A percentile compares a stretch with the other conserved stretches of the same genome.
Conservation (phyloP, 2,113 vertebrate genomes). For the Lynx canadensis region DNA sequence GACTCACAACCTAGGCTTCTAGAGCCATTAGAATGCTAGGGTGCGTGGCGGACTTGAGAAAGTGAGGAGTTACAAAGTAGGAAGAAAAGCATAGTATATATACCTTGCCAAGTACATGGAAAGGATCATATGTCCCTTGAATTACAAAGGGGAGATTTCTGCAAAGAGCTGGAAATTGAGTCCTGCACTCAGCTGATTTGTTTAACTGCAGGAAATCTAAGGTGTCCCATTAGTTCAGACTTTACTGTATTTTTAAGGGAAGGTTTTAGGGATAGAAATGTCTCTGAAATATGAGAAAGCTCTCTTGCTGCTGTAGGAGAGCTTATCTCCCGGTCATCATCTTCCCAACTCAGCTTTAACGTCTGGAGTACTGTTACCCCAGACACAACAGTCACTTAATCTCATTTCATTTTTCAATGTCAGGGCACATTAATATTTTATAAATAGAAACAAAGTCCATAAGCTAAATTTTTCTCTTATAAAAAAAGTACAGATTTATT, state of each 20-base stretch:
- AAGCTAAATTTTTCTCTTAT: constrained; percentile 35
- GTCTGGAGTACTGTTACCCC: constrained; percentile 65
- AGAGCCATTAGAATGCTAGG: neutral
- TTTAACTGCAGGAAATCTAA: constrained; percentile 73
- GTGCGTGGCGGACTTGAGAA: neutral
- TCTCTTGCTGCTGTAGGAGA: constrained; percentile 50
- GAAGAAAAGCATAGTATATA: neutral
- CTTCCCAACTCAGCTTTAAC: constrained; percentile 67
- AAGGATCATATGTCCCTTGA: constrained; percentile 2
- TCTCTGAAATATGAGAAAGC: constrained; percentile 72
- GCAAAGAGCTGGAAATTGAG: constrained; percentile 67
- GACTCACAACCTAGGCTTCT: neutral
- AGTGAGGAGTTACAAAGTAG: neutral
- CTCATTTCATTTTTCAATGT: constrained; percentile 74
- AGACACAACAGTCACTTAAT: constrained; percentile 79
- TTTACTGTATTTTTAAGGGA: constrained; percentile 46
- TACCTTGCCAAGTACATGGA: neutral
- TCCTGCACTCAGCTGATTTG: constrained; percentile 66
- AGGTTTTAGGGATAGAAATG: constrained; percentile 32
- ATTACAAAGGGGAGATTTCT: constrained; percentile 55
- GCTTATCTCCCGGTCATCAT: constrained; percentile 60
- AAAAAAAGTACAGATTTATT: neutral
- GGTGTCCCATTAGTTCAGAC: constrained; percentile 65
- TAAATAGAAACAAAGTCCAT: constrained; percentile 69
- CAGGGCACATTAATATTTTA: constrained; percentile 75